Evolutionary conservation across 2,113 vertebrate species (phyloP).

Genomic region (Centropristis striata): DNA sequence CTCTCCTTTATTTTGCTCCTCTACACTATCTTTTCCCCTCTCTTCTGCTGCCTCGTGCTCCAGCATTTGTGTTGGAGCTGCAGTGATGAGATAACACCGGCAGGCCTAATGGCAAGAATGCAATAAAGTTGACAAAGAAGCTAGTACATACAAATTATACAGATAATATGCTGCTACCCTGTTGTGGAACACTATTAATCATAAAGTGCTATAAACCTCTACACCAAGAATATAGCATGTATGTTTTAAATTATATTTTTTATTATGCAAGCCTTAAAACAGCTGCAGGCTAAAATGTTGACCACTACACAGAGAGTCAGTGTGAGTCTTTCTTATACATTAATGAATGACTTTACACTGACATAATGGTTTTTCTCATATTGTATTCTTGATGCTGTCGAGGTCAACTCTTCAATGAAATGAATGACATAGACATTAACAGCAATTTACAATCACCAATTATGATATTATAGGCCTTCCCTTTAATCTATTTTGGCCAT

Average conservation of each 20-base stretch:
- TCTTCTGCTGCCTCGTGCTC: conserved; percentile 41
- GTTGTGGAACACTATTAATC: conserved; percentile 17
- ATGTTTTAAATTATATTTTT: background rate
- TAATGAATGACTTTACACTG: background rate
- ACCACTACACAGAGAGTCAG: background rate
- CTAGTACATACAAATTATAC: conserved; percentile 35
- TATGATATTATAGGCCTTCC: background rate
- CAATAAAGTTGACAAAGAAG: conserved; percentile 55
- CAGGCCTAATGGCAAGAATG: conserved; percentile 53
- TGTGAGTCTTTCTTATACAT: background rate
- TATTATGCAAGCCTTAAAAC: background rate
- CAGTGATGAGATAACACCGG: conserved; percentile 67
- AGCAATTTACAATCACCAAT: background rate
- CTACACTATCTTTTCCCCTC: conserved; percentile 13
- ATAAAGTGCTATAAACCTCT: conserved; percentile 5
- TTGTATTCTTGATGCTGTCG: background rate
- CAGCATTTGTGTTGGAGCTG: conserved; percentile 59
- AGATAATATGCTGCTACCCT: conserved; percentile 32
- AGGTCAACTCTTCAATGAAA: background rate
- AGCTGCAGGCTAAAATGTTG: background rate
- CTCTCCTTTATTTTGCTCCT: conserved; percentile 56
- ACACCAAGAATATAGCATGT: background rate
- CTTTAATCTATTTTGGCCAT: too few relatives aligned
- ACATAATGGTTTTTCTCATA: background rate
- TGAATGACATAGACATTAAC: background rate